Base-by-base conservation (phyloP, 2,113 vertebrate genomes). In the Struthidea cinerea region DNA sequence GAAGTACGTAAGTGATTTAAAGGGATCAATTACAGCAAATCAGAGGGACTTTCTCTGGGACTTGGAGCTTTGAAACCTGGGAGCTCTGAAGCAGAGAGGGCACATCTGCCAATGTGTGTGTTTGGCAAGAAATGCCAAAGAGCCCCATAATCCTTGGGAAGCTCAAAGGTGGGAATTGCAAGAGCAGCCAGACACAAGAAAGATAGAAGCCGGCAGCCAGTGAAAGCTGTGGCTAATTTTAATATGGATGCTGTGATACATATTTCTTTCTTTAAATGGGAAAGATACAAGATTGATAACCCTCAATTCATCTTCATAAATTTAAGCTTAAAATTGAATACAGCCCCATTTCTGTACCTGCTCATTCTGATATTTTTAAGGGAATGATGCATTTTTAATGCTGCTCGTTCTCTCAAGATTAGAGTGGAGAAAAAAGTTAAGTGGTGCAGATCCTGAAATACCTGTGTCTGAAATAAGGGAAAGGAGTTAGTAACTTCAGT, bases 1-100 rank as follows among this genome's bases (percentile, higher is more conserved):
- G 94, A 92, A 95, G 94, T 90, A 44, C 49, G 0, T 90, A 86
- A 94, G 94, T 92, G 83, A 96, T 94, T 96, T 94, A 92, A 86
- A 87, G 78, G 65, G 79, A 60, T 82, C 87, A 92, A 37, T 89
- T 55, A 42, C 37, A 49, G 44, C 46, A 77, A 71, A 94, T 56
- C 41, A 27, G 68, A 63, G 90, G 39, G 87, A 19, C 64, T 87
- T 84, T 52, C 73, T 52, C 47, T 55, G 56, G 41, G 71, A 64
- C 24, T 27, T 27, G 5, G 13, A 32, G 59, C 76, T 87, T 63
- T 37, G 75, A 27, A 75, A 50, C 28, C 17, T 41, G 77, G 73
- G 56, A 49, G 33, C 71, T 80, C 52, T 71, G 77, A 13, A 55
- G 49, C 42, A 44, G 44, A 21, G 57, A 6, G 79, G 44, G 75